A percentile compares a stretch with the other conserved stretches of the same genome.
These are phyloP conservation scores for Smittia sp. DNA, from an alignment of 2,888 invertebrate species.

Conservation along the genomic window DNA sequence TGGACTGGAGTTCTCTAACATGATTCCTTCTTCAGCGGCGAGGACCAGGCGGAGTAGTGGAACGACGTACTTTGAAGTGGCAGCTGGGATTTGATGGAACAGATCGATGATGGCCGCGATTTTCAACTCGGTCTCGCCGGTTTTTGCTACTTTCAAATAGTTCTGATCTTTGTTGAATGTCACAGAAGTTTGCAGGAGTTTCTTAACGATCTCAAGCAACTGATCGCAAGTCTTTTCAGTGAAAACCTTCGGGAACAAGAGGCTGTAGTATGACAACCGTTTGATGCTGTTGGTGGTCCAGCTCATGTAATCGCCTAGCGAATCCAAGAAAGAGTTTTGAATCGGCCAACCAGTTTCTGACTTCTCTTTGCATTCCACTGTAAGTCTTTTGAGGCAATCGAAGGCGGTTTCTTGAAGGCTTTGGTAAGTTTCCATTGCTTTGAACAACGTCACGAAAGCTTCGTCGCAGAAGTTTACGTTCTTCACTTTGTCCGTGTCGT, in stretches of 20 bases:
- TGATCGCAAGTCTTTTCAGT: constrained; percentile 94
- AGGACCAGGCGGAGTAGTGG: constrained; percentile 78
- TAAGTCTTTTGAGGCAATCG: constrained; percentile 90
- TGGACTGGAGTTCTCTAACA: constrained; percentile 88
- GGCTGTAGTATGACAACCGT: constrained; percentile 85
- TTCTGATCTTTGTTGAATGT: constrained; percentile 67
- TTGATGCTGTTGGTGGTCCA: constrained; percentile 86
- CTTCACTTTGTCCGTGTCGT: constrained; percentile 66
- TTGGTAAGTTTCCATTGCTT: constrained; percentile 80
- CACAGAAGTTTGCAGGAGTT: constrained; percentile 78
- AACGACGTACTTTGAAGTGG: constrained; percentile 83
- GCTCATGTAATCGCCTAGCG: constrained; percentile 81
- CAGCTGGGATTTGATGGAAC: constrained; percentile 90
- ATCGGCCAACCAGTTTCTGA: constrained; percentile 68
- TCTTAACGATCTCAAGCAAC: constrained; percentile 79
- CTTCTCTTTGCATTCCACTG: constrained; percentile 80
- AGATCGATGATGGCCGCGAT: constrained; percentile 85
- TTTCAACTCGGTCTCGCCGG: constrained; percentile 83
- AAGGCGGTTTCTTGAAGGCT: constrained; percentile 92
- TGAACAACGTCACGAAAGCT: constrained; percentile 73
- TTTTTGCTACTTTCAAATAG: constrained; percentile 68
- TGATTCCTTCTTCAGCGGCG: constrained; percentile 82
- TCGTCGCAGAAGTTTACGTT: constrained; percentile 31
- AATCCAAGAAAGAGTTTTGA: constrained; percentile 78
- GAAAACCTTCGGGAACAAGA: constrained; percentile 90